Evolutionary conservation across 2,888 invertebrate species (phyloP).

Genomic region (Hyalella azteca): DNA sequence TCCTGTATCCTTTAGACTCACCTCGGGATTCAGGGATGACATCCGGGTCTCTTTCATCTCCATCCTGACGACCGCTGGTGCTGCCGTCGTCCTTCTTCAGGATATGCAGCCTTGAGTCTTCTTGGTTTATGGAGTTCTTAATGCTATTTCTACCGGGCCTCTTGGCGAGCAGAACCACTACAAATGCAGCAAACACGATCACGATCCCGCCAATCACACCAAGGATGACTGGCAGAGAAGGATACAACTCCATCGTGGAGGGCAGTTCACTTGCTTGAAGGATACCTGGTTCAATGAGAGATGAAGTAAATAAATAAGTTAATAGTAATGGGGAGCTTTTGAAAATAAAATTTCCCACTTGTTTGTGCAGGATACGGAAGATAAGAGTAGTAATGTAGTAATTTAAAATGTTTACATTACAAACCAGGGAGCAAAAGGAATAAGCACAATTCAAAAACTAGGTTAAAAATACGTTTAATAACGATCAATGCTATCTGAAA

Average conservation of each 20-base stretch:
- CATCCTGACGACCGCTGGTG: conserved; percentile 49
- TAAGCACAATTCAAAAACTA: too few species aligned
- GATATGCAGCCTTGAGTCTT: conserved; percentile 54
- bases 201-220: conserved; percentile 56
- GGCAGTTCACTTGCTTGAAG: conserved; percentile 55
- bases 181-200: conserved; percentile 51
- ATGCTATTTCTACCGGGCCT: conserved; percentile 43
- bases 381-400: too few species aligned
- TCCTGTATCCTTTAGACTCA: not conserved
- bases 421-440: too few species aligned
- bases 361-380: too few species aligned
- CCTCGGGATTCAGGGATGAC: conserved; percentile 58
- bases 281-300: conserved; percentile 38
- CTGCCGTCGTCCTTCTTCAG: conserved; percentile 58
- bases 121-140: conserved; percentile 48
- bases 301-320: too few species aligned
- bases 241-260: conserved; percentile 58
- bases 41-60: conserved; percentile 57
- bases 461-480: too few species aligned
- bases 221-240: conserved; percentile 54
- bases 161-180: conserved; percentile 52
- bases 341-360: too few species aligned
- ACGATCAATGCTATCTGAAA: too few species aligned
- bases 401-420: too few species aligned
- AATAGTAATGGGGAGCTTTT: too few species aligned